These are phyloP conservation scores for Neogobius melanostomus DNA, from an alignment of 2,113 vertebrate species.

Conservation along the genomic window DNA sequence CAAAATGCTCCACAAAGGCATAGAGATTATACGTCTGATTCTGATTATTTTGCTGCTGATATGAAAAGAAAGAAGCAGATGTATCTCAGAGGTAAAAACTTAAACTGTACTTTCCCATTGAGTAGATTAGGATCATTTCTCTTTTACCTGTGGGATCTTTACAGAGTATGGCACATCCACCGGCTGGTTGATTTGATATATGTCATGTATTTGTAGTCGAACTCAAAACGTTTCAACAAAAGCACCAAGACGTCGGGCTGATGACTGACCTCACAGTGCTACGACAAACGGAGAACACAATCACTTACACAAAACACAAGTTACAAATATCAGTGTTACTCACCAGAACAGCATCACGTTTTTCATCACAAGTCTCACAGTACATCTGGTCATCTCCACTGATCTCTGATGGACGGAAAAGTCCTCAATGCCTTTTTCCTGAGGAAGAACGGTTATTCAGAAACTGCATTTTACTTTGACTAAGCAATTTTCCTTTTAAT, in stretches of 20 bases:
- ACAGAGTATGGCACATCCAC: neutral
- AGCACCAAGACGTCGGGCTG: neutral
- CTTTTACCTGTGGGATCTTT: neutral
- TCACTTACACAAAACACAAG: neutral
- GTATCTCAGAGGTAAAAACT: neutral
- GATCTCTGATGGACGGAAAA: constrained; percentile 41
- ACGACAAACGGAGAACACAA: neutral
- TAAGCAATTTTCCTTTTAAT: too few species aligned
- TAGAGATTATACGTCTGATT: constrained; percentile 64
- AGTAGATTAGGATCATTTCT: neutral
- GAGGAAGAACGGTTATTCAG: neutral
- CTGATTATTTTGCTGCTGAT: constrained; percentile 13
- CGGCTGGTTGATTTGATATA: neutral
- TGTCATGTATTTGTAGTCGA: constrained; percentile 2
- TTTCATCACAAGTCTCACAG: constrained; percentile 59
- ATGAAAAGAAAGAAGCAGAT: neutral
- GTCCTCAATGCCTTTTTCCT: constrained; percentile 39
- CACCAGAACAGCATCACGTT: constrained; percentile 60
- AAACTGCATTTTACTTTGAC: neutral
- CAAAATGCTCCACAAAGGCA: constrained; percentile 62
- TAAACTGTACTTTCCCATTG: neutral
- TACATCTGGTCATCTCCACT: constrained; percentile 68
- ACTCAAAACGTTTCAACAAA: constrained; percentile 2
- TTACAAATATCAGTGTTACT: constrained; percentile 35
- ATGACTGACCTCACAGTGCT: neutral